phyloP scores from a whole-genome alignment of 2,113 vertebrate species.

The Phalacrocorax pelagicus region DNA sequence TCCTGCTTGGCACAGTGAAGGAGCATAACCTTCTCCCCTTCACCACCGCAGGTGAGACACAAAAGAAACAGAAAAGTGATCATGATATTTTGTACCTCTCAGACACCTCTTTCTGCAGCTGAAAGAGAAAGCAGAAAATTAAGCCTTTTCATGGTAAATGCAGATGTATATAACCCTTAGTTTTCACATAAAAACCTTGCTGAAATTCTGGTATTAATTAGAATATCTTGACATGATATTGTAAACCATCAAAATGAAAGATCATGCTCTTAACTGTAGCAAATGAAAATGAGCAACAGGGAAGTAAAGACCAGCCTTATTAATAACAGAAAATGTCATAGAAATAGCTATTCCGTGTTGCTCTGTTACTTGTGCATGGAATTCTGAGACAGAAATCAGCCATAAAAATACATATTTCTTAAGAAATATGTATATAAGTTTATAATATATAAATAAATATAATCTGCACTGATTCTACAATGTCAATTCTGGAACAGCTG shows the following conservation, averaged over 20 bases:
- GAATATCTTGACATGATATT: neutral
- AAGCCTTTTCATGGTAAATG: neutral
- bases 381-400: neutral
- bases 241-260: neutral
- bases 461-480: neutral
- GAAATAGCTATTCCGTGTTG: neutral
- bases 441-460: neutral
- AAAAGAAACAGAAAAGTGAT: neutral
- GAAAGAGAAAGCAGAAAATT: neutral
- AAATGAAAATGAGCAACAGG: neutral
- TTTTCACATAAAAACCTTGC: neutral
- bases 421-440: neutral
- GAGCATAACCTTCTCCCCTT: fast-evolving
- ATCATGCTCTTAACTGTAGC: neutral
- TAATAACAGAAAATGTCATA: neutral
- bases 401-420: neutral
- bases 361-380: neutral
- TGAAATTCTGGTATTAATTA: neutral
- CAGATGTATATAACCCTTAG: neutral
- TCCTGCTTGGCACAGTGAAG: neutral
- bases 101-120: neutral
- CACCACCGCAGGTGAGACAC: fast-evolving
- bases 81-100: neutral
- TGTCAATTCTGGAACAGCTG: neutral
- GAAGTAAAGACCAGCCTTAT: neutral